Evolutionary conservation across 2,113 vertebrate genomes (phyloP), one percentile per base, ranked within the genome.

Genomic region (Salvator merianae): DNA sequence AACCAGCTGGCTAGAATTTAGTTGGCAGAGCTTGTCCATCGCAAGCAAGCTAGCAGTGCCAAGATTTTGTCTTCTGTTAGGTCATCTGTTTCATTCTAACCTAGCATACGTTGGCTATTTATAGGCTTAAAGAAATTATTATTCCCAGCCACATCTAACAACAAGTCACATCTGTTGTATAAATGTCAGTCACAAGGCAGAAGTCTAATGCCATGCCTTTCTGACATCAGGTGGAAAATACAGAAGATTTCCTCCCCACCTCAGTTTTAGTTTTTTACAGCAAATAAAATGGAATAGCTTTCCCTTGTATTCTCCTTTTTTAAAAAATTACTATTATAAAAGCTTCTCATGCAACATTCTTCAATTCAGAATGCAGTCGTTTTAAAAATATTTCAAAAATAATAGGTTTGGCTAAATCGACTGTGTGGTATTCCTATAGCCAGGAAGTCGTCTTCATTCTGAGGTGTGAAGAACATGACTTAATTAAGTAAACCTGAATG

Each of bases 11-110:
- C 80, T 94, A 88, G 88, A 95, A 93, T 93, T 89, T 94, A 94
- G 93, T 95, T 96, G 93, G 92, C 92, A 95, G 84, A 30, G 70
- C 90, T 94, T 88, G 81, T 86, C 90, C 87, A 94, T 74, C 70
- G 79, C 86, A 93, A 93, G 79, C 86, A 93, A 93, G 85, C 88
- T 91, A 92, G 93, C 86, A 18, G 90, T 94, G 94, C 93, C 93
- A 96, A 95, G 92, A 93, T 94, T 94, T 90, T 92, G 86, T 94
- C 88, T 94, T 93, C 94, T 95, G 88, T 95, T 95, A 94, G 89
- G 93, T 96, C 92, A 95, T 95, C 94, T 94, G 94, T 92, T 95
- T 95, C 93, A 81, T 94, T 83, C 89, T 89, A 92, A 94, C 86
- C 89, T 93, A 96, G 94, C 86, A 89, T 92, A 88, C 93, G 75